Evolutionary conservation across 2,113 vertebrate genomes (phyloP).

Genomic region (Paramormyrops kingsleyae): DNA sequence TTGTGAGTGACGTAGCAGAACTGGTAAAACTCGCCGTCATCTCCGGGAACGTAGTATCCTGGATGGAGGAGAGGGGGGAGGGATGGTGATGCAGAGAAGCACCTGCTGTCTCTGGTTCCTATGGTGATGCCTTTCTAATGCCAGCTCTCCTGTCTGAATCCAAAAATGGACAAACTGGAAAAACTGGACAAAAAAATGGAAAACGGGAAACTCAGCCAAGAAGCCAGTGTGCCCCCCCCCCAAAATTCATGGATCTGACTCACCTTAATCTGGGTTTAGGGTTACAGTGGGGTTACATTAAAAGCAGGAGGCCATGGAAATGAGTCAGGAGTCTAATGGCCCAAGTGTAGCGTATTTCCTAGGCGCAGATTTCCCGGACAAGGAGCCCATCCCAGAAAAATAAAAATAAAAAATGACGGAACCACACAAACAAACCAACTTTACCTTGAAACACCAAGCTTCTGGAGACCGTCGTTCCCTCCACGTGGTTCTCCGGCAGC

Average conservation of each 20-base stretch:
- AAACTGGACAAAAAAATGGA: too few species aligned
- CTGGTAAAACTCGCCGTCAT: conserved; percentile 97
- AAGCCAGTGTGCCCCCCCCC: neutral
- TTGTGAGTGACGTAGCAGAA: conserved; percentile 97
- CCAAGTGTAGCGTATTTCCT: neutral
- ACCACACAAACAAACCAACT: neutral
- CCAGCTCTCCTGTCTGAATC: neutral
- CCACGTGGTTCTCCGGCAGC: conserved; percentile 82
- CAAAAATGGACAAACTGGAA: neutral
- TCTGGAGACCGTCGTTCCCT: conserved; percentile 84
- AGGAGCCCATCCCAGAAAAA: neutral
- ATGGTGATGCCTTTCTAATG: neutral
- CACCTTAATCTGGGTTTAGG: neutral
- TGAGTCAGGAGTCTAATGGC: neutral
- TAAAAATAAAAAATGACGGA: neutral
- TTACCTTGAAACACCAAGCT: conserved; percentile 93
- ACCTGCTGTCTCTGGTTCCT: neutral
- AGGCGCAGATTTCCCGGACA: neutral
- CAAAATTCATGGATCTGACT: neutral
- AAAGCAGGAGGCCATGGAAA: neutral
- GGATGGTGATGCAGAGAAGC: neutral
- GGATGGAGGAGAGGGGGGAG: neutral
- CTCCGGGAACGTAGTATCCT: conserved; percentile 96
- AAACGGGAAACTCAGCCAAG: neutral
- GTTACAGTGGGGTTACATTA: neutral